Percentiles rank a stretch among this genome's conserved stretches.
Conservation (phyloP, 1,140 invertebrate genomes). For the Penaeus japonicus region DNA sequence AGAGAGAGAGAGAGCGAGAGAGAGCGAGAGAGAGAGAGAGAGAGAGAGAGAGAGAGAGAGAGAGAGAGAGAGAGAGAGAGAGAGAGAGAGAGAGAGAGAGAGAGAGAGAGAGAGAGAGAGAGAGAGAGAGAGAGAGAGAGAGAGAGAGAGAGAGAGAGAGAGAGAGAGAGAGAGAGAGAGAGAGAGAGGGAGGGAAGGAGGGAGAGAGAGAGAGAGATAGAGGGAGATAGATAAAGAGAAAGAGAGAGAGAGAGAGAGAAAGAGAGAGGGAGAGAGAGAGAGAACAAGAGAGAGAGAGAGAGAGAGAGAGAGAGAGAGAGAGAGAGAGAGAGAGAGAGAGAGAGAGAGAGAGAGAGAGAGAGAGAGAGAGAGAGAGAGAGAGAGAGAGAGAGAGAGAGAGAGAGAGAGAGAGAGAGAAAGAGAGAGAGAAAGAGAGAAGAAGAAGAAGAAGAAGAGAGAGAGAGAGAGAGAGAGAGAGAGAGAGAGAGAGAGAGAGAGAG, state of each 20-base stretch:
- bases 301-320: neutral
- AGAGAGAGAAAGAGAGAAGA: too few relatives aligned
- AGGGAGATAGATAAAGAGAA: neutral
- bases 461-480: too few relatives aligned
- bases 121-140: neutral
- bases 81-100: neutral
- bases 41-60: neutral
- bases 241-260: neutral
- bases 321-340: neutral
- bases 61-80: neutral
- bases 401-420: too few relatives aligned
- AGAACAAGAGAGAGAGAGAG: neutral
- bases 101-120: slow-evolving; percentile 11
- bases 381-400: too few relatives aligned
- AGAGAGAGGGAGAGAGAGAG: neutral
- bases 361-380: too few relatives aligned
- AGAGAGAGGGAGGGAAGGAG: too few relatives aligned
- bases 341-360: neutral
- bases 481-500: too few relatives aligned
- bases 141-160: neutral
- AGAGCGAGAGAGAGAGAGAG: too few relatives aligned
- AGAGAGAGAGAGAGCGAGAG: too few relatives aligned
- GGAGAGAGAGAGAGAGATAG: neutral
- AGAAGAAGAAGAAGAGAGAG: too few relatives aligned
- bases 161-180: neutral